These are phyloP conservation scores for Toxonevra muliebris DNA, from an alignment of 2,888 invertebrate genomes.

Conservation along the genomic window DNA sequence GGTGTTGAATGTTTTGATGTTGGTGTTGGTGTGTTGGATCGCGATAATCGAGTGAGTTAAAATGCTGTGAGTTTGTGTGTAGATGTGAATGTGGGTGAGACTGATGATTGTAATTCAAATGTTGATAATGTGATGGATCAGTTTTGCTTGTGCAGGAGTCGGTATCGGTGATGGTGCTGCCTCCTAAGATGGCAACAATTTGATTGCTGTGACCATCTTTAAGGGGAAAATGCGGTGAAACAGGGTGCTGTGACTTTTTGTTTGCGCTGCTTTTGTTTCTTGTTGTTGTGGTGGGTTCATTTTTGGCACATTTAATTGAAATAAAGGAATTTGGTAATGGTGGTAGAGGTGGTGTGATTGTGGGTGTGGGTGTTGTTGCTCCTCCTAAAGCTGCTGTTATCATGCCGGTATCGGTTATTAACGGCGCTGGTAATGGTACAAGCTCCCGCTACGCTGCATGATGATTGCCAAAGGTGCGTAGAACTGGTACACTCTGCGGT, in stretches of 20 bases:
- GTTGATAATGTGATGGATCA: constrained; percentile 51
- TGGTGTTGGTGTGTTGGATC: constrained; percentile 38
- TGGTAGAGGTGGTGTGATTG: constrained; percentile 57
- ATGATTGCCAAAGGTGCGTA: constrained; percentile 66
- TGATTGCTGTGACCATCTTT: constrained; percentile 10
- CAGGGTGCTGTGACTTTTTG: constrained; percentile 43
- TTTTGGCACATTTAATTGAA: constrained; percentile 50
- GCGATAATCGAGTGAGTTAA: constrained; percentile 55
- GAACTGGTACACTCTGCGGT: constrained; percentile 64
- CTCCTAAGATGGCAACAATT: constrained; percentile 18
- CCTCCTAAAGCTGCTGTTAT: constrained; percentile 48
- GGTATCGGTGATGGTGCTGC: constrained; percentile 11
- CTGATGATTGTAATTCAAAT: constrained; percentile 39
- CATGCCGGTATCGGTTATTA: constrained; percentile 39
- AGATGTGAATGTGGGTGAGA: constrained; percentile 21
- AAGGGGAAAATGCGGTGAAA: constrained; percentile 19
- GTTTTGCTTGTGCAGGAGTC: constrained; percentile 23
- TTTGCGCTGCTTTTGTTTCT: constrained; percentile 49
- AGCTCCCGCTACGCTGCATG: constrained; percentile 66
- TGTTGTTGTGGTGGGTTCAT: constrained; percentile 37
- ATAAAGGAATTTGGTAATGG: constrained; percentile 58
- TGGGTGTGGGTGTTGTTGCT: constrained; percentile 46
- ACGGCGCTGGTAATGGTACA: constrained; percentile 48
- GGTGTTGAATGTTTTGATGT: constrained; percentile 32
- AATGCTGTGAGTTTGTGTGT: constrained; percentile 48